A percentile compares a stretch with the other conserved stretches of the same genome.
Evolutionary conservation across 2,797 vertebrate species (phyloP).

Genomic region (Scomberomorus guttatus): DNA sequence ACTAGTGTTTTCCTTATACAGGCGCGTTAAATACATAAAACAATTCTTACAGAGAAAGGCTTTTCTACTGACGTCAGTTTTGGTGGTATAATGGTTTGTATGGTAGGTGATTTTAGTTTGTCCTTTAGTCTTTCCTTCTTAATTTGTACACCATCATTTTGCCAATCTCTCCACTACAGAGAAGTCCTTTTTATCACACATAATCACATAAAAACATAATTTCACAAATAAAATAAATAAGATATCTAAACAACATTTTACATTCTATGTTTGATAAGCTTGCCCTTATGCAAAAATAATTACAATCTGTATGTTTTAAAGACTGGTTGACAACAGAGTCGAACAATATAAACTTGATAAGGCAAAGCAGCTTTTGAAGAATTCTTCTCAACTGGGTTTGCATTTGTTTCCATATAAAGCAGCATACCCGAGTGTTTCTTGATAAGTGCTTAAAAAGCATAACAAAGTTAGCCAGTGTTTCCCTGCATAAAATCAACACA

Average conservation of each 20-base stretch:
- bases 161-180: background rate
- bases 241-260: slow-evolving; percentile 36
- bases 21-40: background rate
- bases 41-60: background rate
- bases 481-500: slow-evolving; percentile 13
- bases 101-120: background rate
- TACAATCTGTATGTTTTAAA: slow-evolving; percentile 43
- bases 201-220: slow-evolving; percentile 20
- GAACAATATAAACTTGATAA: slow-evolving; percentile 52
- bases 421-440: slow-evolving; percentile 20
- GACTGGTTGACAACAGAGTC: slow-evolving; percentile 28
- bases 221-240: slow-evolving; percentile 28
- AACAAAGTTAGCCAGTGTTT: background rate
- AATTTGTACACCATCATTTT: background rate
- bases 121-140: background rate
- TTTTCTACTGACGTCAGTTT: background rate
- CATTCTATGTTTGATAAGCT: slow-evolving; percentile 19
- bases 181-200: background rate
- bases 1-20: background rate
- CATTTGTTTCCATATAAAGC: slow-evolving; percentile 14
- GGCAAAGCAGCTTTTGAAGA: slow-evolving; percentile 61
- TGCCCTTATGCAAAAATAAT: slow-evolving; percentile 38
- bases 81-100: background rate
- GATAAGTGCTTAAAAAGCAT: slow-evolving; percentile 7
- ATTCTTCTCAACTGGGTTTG: slow-evolving; percentile 23